A percentile compares a stretch with the other conserved stretches of the same genome.
These are phyloP conservation scores for Erinaceus europaeus DNA, from an alignment of 2,113 vertebrate genomes.

Conservation along the genomic window DNA sequence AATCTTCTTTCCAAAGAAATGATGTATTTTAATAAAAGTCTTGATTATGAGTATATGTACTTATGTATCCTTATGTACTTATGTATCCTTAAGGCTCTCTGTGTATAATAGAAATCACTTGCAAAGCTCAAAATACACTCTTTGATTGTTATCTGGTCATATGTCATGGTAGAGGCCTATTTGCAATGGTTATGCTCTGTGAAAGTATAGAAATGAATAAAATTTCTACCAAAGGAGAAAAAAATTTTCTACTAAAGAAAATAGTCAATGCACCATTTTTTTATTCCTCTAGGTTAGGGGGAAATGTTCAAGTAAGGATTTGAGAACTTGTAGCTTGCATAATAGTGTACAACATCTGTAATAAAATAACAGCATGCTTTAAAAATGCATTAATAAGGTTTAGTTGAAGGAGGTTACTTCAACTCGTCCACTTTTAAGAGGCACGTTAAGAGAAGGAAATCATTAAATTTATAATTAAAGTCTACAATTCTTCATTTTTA, in stretches of 20 bases:
- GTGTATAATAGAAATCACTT: background rate
- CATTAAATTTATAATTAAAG: conserved; percentile 13
- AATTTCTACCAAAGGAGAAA: conserved; percentile 10
- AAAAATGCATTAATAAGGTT: background rate
- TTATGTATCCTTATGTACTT: background rate
- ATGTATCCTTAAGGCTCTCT: background rate
- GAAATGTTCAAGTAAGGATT: no score
- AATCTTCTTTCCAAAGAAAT: background rate
- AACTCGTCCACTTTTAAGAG: no score
- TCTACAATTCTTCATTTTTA: background rate
- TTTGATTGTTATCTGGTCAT: background rate
- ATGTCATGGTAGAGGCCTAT: background rate
- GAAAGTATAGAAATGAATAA: background rate
- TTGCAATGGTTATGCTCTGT: fast-evolving
- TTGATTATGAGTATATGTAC: background rate
- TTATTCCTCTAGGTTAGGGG: no score
- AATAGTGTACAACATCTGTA: background rate
- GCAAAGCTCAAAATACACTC: background rate
- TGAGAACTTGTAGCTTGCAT: background rate
- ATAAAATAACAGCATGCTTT: background rate
- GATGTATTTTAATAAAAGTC: background rate
- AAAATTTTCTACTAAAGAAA: conserved; percentile 10
- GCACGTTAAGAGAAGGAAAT: no score
- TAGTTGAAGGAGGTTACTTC: no score
- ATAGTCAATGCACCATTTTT: background rate